A percentile compares a stretch with the other conserved stretches of the same genome.
Evolutionary conservation across 2,113 vertebrate species (phyloP).

Genomic region (Genyomyrus donnyi): DNA sequence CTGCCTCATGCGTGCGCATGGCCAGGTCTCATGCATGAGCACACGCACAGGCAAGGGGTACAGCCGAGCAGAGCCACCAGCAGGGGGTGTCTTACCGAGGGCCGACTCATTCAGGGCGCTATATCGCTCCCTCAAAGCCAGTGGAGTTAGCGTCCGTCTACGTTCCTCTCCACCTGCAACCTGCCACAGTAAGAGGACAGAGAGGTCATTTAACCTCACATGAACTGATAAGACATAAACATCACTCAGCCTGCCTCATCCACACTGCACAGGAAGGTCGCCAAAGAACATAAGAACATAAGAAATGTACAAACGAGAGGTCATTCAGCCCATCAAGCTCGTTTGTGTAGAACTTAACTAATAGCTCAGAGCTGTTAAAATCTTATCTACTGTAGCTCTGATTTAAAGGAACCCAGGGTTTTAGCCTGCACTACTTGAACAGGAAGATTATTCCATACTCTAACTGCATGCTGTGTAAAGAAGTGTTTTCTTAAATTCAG

Average conservation of each 20-base stretch:
- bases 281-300: background rate
- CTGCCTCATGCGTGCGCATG: conserved; percentile 3
- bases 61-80: conserved; percentile 37
- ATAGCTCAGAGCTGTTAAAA: too few species aligned
- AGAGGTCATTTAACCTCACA: background rate
- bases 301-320: too few species aligned
- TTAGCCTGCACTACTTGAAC: too few species aligned
- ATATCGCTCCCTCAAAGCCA: conserved; percentile 84
- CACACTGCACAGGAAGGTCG: background rate
- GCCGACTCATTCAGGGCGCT: conserved; percentile 77
- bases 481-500: too few species aligned
- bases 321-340: too few species aligned
- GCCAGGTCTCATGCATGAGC: conserved; percentile 4
- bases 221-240: background rate
- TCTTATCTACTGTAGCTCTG: too few species aligned
- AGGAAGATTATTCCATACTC: too few species aligned
- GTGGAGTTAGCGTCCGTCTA: conserved; percentile 77
- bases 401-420: too few species aligned
- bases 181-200: conserved; percentile 48
- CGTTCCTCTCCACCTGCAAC: conserved; percentile 74
- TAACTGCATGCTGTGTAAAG: too few species aligned
- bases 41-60: conserved; percentile 29
- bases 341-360: too few species aligned
- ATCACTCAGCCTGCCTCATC: background rate
- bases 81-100: conserved; percentile 60